Conservation (phyloP, 1,140 invertebrate genomes). For the Caenorhabditis latens region DNA sequence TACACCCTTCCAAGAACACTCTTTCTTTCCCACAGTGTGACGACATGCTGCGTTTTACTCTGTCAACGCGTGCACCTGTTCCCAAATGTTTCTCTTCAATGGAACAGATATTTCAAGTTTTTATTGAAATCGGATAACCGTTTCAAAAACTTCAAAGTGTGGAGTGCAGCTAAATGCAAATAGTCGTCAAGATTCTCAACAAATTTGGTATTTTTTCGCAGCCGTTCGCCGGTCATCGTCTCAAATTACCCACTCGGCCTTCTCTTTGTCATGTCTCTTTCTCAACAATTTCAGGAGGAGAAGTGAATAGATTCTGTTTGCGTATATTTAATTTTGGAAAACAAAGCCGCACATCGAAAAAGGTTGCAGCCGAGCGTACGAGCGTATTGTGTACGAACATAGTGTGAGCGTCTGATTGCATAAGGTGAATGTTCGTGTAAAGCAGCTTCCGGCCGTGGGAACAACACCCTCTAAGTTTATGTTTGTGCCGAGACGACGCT, state of each 20-base stretch:
- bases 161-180: neutral
- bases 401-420: conserved; percentile 32
- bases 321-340: conserved; percentile 56
- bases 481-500: conserved; percentile 45
- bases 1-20: too few relatives aligned
- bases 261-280: neutral
- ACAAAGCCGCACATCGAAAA: conserved; percentile 47
- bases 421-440: conserved; percentile 52
- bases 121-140: conserved; percentile 13
- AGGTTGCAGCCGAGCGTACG: conserved; percentile 49
- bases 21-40: too few relatives aligned
- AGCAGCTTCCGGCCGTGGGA: conserved; percentile 54
- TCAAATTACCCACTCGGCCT: neutral
- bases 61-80: too few relatives aligned
- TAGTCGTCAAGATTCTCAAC: neutral
- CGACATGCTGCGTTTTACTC: too few relatives aligned
- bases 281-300: conserved; percentile 26
- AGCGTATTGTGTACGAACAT: conserved; percentile 48
- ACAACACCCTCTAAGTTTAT: conserved; percentile 37
- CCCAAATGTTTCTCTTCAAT: too few relatives aligned
- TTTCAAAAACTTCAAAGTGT: conserved; percentile 12
- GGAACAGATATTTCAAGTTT: neutral
- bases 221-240: conserved; percentile 28
- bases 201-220: conserved; percentile 51
- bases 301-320: conserved; percentile 35